Percentiles rank a stretch among this genome's conserved stretches.
phyloP scores from a whole-genome alignment of 2,888 invertebrate genomes.

The Drosophila merina region DNA sequence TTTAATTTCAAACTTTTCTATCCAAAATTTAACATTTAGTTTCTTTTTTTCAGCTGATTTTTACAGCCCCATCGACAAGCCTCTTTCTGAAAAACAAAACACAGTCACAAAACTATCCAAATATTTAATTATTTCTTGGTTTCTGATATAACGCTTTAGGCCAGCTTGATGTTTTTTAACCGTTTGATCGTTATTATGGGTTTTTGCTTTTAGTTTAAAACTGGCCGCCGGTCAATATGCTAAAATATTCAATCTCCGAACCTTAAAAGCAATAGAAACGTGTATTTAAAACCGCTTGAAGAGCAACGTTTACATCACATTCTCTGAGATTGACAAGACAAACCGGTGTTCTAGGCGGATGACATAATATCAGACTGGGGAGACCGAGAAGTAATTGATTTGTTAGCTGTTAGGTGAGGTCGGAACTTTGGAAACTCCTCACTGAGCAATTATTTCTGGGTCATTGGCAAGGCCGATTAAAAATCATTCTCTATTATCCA shows the following conservation, averaged over 20 bases:
- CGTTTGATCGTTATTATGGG: conserved; percentile 14
- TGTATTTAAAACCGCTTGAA: not conserved
- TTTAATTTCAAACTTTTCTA: no score
- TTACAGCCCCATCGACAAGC: not conserved
- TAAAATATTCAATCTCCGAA: conserved; percentile 18
- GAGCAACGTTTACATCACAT: conserved; percentile 26
- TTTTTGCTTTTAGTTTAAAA: conserved; percentile 10
- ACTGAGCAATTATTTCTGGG: not conserved
- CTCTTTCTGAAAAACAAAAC: not conserved
- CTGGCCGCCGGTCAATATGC: conserved; percentile 25
- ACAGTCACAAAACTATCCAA: conserved; percentile 47
- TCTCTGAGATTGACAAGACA: conserved; percentile 9
- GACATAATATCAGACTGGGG: conserved; percentile 21
- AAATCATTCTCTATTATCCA: not conserved
- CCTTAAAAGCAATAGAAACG: conserved; percentile 4
- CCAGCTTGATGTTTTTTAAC: conserved; percentile 41
- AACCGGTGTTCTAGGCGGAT: conserved; percentile 17
- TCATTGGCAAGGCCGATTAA: not conserved
- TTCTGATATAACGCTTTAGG: conserved; percentile 54
- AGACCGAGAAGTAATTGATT: not conserved
- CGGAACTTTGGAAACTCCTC: not conserved
- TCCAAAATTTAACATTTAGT: not conserved
- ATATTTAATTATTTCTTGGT: conserved; percentile 61
- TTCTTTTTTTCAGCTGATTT: not conserved
- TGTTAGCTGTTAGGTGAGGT: not conserved